Evolutionary conservation across 1,140 invertebrate species (phyloP).

Genomic region (Geopemphigus sp.): DNA sequence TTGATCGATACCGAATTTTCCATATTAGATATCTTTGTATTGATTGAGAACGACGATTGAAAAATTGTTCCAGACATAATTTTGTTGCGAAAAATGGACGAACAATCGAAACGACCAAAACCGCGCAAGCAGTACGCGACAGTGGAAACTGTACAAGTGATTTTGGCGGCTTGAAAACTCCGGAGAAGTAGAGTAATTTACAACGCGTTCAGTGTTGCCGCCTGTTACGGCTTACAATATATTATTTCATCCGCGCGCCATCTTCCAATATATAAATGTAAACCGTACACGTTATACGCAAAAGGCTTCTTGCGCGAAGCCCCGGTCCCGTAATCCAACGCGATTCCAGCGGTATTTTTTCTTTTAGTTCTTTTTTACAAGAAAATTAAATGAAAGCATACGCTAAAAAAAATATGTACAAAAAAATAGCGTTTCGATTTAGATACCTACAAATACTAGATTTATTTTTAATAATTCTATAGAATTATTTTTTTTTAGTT

Average conservation of each 20-base stretch:
- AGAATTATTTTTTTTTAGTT: not conserved
- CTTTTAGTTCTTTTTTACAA: not conserved
- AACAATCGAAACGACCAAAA: not conserved
- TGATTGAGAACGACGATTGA: constrained; percentile 26
- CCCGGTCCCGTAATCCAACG: not conserved
- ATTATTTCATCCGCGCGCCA: not conserved
- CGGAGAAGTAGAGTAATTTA: not conserved
- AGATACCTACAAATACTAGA: not conserved
- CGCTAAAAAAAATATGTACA: not conserved
- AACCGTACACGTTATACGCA: not conserved
- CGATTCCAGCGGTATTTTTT: not conserved
- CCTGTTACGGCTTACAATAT: not conserved
- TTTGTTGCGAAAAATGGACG: not conserved
- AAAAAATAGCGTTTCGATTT: no score
- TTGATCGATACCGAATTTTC: constrained; percentile 33
- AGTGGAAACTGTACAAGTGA: not conserved
- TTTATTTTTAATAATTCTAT: not conserved
- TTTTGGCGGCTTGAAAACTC: constrained; percentile 39
- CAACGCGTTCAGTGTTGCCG: constrained; percentile 3
- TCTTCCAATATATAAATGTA: not conserved
- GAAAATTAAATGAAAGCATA: no score
- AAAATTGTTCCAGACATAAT: constrained; percentile 44
- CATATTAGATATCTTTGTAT: constrained; percentile 9
- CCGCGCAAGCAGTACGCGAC: not conserved
- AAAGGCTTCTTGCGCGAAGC: constrained; percentile 10